Evolutionary conservation across 2,113 vertebrate genomes (phyloP).

Genomic region (Peromyscus leucopus): DNA sequence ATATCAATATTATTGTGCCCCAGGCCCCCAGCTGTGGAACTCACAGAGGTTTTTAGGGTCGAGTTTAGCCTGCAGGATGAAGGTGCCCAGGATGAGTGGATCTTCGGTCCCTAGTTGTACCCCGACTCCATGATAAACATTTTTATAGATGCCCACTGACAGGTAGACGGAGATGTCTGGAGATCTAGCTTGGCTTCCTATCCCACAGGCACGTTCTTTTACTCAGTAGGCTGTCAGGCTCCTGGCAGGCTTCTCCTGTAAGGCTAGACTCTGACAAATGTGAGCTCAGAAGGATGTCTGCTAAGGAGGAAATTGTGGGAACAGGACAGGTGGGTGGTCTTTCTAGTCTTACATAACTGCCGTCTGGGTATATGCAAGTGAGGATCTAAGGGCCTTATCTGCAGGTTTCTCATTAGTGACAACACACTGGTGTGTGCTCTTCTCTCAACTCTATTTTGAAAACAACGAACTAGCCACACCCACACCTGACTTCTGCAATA

Average conservation of each 20-base stretch:
- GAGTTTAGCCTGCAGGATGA: neutral
- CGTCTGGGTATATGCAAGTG: rapidly evolving
- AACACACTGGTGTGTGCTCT: neutral
- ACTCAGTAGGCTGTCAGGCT: neutral
- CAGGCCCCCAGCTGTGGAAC: neutral
- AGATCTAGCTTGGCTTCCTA: neutral
- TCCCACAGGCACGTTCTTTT: neutral
- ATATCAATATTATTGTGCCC: neutral
- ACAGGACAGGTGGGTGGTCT: neutral
- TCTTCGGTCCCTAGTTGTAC: neutral
- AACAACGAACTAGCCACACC: neutral
- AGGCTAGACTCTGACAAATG: neutral
- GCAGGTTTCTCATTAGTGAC: neutral
- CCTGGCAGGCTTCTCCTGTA: neutral
- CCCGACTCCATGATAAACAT: neutral
- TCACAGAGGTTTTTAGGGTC: neutral
- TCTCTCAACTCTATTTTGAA: neutral
- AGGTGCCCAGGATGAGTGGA: neutral
- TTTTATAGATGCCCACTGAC: neutral
- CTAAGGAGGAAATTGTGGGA: neutral
- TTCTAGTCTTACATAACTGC: no score
- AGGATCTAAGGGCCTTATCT: neutral
- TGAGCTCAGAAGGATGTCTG: neutral
- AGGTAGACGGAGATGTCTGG: neutral
- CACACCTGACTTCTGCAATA: neutral